These are phyloP conservation scores for Spisula solida DNA, from an alignment of 2,888 invertebrate genomes.

Conservation along the genomic window DNA sequence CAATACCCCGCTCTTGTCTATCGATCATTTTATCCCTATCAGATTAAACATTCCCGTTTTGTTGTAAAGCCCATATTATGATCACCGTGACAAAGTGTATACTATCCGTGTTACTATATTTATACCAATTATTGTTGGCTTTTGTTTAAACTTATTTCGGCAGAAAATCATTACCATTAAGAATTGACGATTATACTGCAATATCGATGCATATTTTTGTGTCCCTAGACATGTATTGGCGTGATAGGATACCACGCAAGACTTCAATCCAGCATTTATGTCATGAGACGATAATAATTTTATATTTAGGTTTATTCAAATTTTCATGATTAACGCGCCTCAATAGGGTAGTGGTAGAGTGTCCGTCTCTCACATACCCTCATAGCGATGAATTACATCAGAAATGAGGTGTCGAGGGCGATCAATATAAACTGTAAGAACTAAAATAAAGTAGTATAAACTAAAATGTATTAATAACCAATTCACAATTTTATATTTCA, in stretches of 20 bases:
- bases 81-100: not conserved
- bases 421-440: too few relatives aligned
- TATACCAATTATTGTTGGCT: not conserved
- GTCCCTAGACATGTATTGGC: not conserved
- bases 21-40: not conserved
- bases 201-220: not conserved
- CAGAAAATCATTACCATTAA: constrained; percentile 8
- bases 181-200: not conserved
- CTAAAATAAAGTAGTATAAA: too few relatives aligned
- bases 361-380: too few relatives aligned
- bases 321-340: too few relatives aligned
- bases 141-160: constrained; percentile 1
- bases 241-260: not conserved
- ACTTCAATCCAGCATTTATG: not conserved
- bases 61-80: not conserved
- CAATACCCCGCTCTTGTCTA: constrained; percentile 1
- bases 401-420: too few relatives aligned
- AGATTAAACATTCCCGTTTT: constrained; percentile 10
- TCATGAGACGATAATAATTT: not conserved
- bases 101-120: constrained; percentile 18
- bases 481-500: too few relatives aligned
- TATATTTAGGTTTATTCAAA: not conserved
- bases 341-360: too few relatives aligned
- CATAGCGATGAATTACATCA: too few relatives aligned
- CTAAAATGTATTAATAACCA: too few relatives aligned